Evolutionary conservation across 2,113 vertebrate species (phyloP).

Genomic region (Tachuris rubrigastra): DNA sequence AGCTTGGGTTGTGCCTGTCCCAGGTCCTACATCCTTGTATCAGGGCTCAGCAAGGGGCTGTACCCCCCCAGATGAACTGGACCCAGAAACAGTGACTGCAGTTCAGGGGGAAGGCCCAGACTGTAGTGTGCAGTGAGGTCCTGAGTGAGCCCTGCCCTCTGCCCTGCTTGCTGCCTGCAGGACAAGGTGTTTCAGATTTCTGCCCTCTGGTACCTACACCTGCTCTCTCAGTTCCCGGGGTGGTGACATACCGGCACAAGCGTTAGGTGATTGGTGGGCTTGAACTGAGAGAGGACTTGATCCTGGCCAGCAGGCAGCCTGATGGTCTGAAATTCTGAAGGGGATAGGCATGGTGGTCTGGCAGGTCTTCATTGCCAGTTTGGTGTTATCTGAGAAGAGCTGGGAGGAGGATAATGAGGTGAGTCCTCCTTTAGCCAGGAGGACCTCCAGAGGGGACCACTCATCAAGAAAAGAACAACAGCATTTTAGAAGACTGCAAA

Average conservation of each 20-base stretch:
- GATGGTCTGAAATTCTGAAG: neutral
- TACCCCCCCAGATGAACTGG: rapidly evolving
- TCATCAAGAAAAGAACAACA: rapidly evolving
- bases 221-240: neutral
- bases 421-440: neutral
- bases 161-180: neutral
- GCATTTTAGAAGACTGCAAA: neutral
- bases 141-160: neutral
- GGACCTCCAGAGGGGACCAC: neutral
- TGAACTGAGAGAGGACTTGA: neutral
- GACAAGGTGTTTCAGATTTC: neutral
- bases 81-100: rapidly evolving
- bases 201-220: rapidly evolving
- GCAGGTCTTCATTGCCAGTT: neutral
- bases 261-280: rapidly evolving
- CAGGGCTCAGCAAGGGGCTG: rapidly evolving
- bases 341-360: neutral
- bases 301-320: neutral
- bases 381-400: neutral
- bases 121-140: rapidly evolving
- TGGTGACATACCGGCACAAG: rapidly evolving
- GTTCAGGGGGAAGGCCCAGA: neutral
- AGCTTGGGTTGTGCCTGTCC: neutral
- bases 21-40: neutral
- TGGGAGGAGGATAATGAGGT: neutral